phyloP scores from a whole-genome alignment of 2,113 vertebrate species.

The Pelvicachromis taeniatus region DNA sequence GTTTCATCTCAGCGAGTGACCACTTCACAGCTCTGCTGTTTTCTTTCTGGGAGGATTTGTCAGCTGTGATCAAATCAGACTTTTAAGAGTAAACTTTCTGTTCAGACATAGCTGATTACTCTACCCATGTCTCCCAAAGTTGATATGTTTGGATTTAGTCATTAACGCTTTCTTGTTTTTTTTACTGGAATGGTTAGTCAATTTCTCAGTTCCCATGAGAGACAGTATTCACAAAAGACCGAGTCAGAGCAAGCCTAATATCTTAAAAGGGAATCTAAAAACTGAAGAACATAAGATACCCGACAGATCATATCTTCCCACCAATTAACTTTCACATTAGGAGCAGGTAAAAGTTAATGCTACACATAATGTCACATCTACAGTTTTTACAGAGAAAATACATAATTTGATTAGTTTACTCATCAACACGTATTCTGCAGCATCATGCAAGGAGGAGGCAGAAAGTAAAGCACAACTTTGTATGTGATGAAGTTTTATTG shows the following conservation, averaged over 20 bases:
- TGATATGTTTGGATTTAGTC: conserved; percentile 39
- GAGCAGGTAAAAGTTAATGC: background rate
- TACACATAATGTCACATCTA: background rate
- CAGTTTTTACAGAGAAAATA: background rate
- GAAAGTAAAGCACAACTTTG: conserved; percentile 34
- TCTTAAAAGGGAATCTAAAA: conserved; percentile 26
- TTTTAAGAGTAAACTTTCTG: conserved; percentile 46
- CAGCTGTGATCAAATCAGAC: conserved; percentile 52
- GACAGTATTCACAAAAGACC: conserved; percentile 39
- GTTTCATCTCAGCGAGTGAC: conserved; percentile 42
- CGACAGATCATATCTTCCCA: background rate
- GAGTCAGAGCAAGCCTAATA: conserved; percentile 32
- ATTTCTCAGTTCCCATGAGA: conserved; percentile 21
- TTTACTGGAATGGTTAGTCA: conserved; percentile 11
- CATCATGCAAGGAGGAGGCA: conserved; percentile 19
- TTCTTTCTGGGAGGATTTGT: conserved; percentile 61
- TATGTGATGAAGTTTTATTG: conserved; percentile 69
- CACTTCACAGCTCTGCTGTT: conserved; percentile 61
- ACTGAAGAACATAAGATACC: background rate
- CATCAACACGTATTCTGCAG: conserved; percentile 2
- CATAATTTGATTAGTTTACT: background rate
- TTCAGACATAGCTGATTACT: conserved; percentile 45
- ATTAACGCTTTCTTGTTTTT: conserved; percentile 36
- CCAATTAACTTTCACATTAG: background rate
- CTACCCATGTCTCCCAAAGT: conserved; percentile 18